Conservation (phyloP, 2,888 invertebrate genomes). For the Fragum fragum region DNA sequence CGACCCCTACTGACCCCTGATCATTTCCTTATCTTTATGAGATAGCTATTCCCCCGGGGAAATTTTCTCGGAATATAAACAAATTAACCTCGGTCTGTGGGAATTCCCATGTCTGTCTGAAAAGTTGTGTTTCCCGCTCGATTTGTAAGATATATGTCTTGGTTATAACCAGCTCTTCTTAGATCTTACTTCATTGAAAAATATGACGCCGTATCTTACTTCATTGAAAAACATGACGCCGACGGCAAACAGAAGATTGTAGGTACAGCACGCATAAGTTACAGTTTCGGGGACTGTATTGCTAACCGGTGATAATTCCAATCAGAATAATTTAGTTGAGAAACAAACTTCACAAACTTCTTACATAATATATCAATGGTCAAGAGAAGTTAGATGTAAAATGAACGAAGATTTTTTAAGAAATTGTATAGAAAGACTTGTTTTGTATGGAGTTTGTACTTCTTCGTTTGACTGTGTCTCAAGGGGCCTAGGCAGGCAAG, state of each 20-base stretch:
- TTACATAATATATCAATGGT: too few relatives aligned
- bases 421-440: too few relatives aligned
- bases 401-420: too few relatives aligned
- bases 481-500: too few relatives aligned
- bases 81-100: conserved; percentile 18
- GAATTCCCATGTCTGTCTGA: conserved; percentile 15
- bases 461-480: too few relatives aligned
- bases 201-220: too few relatives aligned
- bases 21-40: conserved; percentile 26
- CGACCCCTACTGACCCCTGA: conserved; percentile 23
- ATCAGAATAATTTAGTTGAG: neutral
- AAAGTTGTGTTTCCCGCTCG: conserved; percentile 5
- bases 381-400: too few relatives aligned
- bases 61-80: conserved; percentile 24
- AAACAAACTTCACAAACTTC: neutral
- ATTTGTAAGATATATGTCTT: neutral
- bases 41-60: conserved; percentile 6
- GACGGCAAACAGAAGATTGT: neutral
- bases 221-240: too few relatives aligned
- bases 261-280: neutral
- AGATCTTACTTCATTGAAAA: neutral
- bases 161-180: neutral
- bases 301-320: neutral
- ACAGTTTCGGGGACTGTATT: neutral
- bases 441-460: too few relatives aligned